phyloP scores from a whole-genome alignment of 2,797 vertebrate genomes.

The Neosilurus hyrtlii region DNA sequence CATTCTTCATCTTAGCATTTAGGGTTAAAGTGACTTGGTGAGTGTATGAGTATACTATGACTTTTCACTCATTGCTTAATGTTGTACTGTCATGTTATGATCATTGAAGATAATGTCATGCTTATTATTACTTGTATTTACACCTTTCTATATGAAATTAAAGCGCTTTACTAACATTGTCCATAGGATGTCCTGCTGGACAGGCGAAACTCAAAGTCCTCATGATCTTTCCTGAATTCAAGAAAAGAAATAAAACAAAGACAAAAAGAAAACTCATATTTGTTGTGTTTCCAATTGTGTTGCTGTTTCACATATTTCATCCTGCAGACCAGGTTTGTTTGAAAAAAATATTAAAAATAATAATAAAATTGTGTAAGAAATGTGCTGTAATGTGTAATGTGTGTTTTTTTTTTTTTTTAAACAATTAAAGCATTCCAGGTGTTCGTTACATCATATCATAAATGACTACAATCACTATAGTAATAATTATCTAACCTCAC shows the following conservation, averaged over 20 bases:
- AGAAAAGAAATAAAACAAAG: not conserved
- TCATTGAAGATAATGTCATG: not conserved
- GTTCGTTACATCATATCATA: not conserved
- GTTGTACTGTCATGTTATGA: not conserved
- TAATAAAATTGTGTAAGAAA: not conserved
- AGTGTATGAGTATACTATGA: not conserved
- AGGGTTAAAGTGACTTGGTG: not conserved
- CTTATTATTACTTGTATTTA: constrained; percentile 4
- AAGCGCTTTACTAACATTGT: constrained; percentile 50
- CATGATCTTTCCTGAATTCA: not conserved
- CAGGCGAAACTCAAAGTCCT: constrained; percentile 65
- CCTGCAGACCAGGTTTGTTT: no score
- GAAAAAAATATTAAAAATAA: not conserved
- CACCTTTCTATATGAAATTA: not conserved
- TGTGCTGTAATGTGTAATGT: not conserved
- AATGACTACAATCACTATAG: no score
- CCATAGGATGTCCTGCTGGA: constrained; percentile 82
- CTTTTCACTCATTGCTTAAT: not conserved
- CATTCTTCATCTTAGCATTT: not conserved
- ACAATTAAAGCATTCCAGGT: no score
- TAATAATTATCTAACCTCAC: no score
- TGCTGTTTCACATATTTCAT: no score
- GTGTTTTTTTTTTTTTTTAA: no score
- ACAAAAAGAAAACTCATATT: not conserved
- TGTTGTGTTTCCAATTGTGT: not conserved